Evolutionary conservation across 2,113 vertebrate genomes (phyloP).

Genomic region (Varanus komodoensis): DNA sequence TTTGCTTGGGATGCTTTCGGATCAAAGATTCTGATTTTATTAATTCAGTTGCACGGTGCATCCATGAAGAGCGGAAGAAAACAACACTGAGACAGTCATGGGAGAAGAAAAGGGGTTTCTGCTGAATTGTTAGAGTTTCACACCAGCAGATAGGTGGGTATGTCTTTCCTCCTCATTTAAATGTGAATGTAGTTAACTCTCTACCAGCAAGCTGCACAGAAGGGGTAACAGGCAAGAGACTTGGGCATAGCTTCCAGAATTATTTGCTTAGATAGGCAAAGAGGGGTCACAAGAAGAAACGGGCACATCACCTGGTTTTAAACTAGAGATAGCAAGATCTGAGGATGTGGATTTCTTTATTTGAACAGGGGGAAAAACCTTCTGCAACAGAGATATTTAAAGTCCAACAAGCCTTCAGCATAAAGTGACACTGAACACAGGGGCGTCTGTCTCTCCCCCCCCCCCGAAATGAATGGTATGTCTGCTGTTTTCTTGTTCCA

Average conservation of each 20-base stretch:
- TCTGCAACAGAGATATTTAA: background rate
- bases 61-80: constrained; percentile 44
- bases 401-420: background rate
- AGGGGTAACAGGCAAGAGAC: constrained; percentile 38
- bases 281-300: background rate
- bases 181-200: constrained; percentile 35
- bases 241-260: constrained; percentile 39
- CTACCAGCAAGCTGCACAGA: constrained; percentile 9
- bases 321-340: background rate
- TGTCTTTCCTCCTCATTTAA: constrained; percentile 31
- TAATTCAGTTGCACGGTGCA: constrained; percentile 36
- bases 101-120: constrained; percentile 42
- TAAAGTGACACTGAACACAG: accelerated
- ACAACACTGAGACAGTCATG: constrained; percentile 59
- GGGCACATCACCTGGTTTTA: constrained; percentile 49
- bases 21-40: constrained; percentile 49
- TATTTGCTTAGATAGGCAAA: constrained; percentile 43
- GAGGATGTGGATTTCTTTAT: constrained; percentile 11
- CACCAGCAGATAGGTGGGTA: background rate
- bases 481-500: background rate
- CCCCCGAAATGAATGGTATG: background rate
- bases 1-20: constrained; percentile 55
- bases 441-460: background rate
- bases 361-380: constrained; percentile 5
- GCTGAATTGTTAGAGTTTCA: constrained; percentile 37